A percentile compares a stretch with the other conserved stretches of the same genome.
phyloP scores from a whole-genome alignment of 2,888 invertebrate genomes.

The Nephrocerus scutellatus region DNA sequence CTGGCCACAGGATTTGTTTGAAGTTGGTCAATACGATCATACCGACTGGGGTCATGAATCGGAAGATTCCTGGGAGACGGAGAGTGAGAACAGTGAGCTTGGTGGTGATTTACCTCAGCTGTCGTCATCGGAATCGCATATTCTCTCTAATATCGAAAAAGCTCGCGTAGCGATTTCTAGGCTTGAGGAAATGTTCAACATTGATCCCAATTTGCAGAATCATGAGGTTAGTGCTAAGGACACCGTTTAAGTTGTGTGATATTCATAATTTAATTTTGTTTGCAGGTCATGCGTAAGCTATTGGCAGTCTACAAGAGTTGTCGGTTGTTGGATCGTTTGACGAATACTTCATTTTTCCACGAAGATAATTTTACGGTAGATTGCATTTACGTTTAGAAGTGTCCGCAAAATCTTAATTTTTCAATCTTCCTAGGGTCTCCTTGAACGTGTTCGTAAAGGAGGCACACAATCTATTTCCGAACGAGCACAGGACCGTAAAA shows the following conservation, averaged over 20 bases:
- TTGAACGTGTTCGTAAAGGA: slow-evolving; percentile 68
- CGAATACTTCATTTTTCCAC: slow-evolving; percentile 80
- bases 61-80: slow-evolving; percentile 78
- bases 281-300: slow-evolving; percentile 66
- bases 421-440: slow-evolving; percentile 52
- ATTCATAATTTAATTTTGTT: slow-evolving; percentile 6
- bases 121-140: slow-evolving; percentile 53
- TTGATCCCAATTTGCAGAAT: slow-evolving; percentile 67
- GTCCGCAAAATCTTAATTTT: slow-evolving; percentile 4
- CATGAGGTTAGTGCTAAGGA: slow-evolving; percentile 52
- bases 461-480: slow-evolving; percentile 58
- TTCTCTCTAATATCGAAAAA: slow-evolving; percentile 70
- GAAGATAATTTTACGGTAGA: slow-evolving; percentile 69
- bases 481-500: slow-evolving; percentile 67
- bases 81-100: slow-evolving; percentile 53
- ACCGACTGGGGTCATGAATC: slow-evolving; percentile 62
- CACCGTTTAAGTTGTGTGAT: neutral
- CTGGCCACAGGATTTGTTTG: slow-evolving; percentile 87
- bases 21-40: slow-evolving; percentile 65
- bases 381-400: neutral
- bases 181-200: slow-evolving; percentile 71
- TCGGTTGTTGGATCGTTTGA: slow-evolving; percentile 74
- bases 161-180: slow-evolving; percentile 68
- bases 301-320: slow-evolving; percentile 79
- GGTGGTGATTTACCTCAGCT: slow-evolving; percentile 31